A percentile compares a stretch with the other conserved stretches of the same genome.
These are phyloP conservation scores for Acrobasis suavella DNA, from an alignment of 2,888 invertebrate species.

Conservation along the genomic window DNA sequence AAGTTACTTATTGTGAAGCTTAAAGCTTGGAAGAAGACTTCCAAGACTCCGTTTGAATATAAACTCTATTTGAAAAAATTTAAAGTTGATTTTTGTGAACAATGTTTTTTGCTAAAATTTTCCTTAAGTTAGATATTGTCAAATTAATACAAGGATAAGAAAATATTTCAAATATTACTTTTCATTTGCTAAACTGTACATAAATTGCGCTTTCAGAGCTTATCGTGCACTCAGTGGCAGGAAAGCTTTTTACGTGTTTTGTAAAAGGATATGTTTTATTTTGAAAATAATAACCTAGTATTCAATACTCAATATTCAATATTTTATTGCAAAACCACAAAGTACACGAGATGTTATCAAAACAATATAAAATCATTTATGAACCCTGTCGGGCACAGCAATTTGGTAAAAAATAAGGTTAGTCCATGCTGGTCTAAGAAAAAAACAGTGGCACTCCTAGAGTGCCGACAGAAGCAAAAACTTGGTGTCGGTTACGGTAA, in stretches of 20 bases:
- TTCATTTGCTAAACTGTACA: constrained; percentile 2
- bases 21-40: not conserved
- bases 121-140: not conserved
- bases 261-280: constrained; percentile 7
- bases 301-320: too few relatives aligned
- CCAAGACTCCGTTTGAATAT: not conserved
- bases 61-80: not conserved
- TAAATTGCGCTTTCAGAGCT: constrained; percentile 14
- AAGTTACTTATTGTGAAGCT: not conserved
- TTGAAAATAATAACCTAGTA: not conserved
- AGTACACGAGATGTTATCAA: too few relatives aligned
- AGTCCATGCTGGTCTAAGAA: too few relatives aligned
- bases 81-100: not conserved
- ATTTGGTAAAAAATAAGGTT: too few relatives aligned
- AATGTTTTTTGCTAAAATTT: not conserved
- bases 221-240: not conserved
- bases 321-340: too few relatives aligned
- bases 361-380: too few relatives aligned
- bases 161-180: not conserved
- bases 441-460: too few relatives aligned
- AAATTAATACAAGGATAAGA: not conserved
- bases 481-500: too few relatives aligned
- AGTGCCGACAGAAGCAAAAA: too few relatives aligned
- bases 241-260: not conserved
- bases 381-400: too few relatives aligned